Conservation (phyloP, 1,140 invertebrate species). For the Drosophila willistoni region DNA sequence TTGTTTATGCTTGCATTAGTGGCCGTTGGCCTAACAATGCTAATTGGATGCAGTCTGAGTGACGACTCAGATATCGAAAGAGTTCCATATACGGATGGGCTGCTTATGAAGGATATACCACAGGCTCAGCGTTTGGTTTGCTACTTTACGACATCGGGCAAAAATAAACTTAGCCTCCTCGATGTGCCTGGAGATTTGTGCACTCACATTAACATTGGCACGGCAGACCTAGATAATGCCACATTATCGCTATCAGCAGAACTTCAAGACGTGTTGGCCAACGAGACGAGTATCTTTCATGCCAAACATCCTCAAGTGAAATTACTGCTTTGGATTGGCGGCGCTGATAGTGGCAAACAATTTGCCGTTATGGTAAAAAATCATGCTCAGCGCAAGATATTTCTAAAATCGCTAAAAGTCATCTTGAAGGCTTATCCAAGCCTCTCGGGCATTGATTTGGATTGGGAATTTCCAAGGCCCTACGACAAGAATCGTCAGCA, state of each 20-base stretch:
- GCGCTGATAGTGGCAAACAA: slow-evolving; percentile 85
- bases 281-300: slow-evolving; percentile 86
- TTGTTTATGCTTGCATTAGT: background rate
- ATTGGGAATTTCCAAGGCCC: slow-evolving; percentile 93
- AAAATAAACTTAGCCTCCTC: slow-evolving; percentile 84
- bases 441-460: slow-evolving; percentile 92
- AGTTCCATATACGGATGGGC: background rate
- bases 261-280: slow-evolving; percentile 83
- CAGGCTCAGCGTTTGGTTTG: slow-evolving; percentile 84
- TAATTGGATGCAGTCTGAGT: slow-evolving; percentile 3
- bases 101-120: background rate
- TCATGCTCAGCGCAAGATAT: slow-evolving; percentile 88
- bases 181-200: slow-evolving; percentile 88
- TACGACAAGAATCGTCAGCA: slow-evolving; percentile 87
- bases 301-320: slow-evolving; percentile 88
- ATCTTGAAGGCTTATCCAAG: slow-evolving; percentile 85
- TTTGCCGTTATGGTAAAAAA: slow-evolving; percentile 89
- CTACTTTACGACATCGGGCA: slow-evolving; percentile 85
- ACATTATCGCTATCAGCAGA: slow-evolving; percentile 84
- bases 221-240: slow-evolving; percentile 87
- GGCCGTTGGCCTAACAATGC: background rate
- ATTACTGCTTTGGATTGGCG: slow-evolving; percentile 90
- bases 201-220: slow-evolving; percentile 92
- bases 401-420: slow-evolving; percentile 87
- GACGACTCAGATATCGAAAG: background rate